Percentiles rank a stretch among this genome's conserved stretches.
phyloP scores from a whole-genome alignment of 2,797 vertebrate genomes.

The Poeciliopsis gracilis region DNA sequence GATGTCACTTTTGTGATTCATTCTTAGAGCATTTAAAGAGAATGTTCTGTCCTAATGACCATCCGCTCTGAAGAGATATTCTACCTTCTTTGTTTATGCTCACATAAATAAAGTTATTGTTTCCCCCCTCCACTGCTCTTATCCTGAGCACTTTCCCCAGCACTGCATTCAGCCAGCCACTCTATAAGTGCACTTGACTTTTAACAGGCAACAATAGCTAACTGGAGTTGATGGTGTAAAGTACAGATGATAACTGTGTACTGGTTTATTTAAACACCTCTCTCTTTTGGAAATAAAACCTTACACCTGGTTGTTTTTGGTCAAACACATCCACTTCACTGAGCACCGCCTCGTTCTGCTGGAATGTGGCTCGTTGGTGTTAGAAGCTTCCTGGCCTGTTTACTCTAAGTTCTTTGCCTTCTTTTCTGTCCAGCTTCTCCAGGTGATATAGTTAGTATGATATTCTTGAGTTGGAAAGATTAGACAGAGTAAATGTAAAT shows the following conservation, averaged over 20 bases:
- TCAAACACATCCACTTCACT: constrained; percentile 39
- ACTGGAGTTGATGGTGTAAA: constrained; percentile 42
- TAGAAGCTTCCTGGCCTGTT: neutral
- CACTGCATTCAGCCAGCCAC: constrained; percentile 5
- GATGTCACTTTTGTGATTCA: constrained; percentile 39
- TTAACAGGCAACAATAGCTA: constrained; percentile 39
- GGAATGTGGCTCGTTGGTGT: constrained; percentile 8
- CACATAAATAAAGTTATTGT: constrained; percentile 8
- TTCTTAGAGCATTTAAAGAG: constrained; percentile 8
- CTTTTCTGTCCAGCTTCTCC: neutral
- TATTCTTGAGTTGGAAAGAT: no score
- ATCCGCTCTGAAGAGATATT: constrained; percentile 13
- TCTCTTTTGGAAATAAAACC: constrained; percentile 22
- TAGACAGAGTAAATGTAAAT: no score
- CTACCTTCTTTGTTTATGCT: neutral
- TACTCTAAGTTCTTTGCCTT: neutral
- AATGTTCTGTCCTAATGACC: constrained; percentile 24
- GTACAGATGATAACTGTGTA: constrained; percentile 26
- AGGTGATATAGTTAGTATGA: neutral
- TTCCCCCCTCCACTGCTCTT: constrained; percentile 1
- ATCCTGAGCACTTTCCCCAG: neutral
- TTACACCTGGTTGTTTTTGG: constrained; percentile 7
- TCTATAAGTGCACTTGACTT: constrained; percentile 51
- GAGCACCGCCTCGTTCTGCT: neutral
- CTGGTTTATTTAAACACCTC: constrained; percentile 46